Percentiles rank a stretch among this genome's conserved stretches.
Conservation (phyloP, 2,797 vertebrate species). For the Poecile montanus region DNA sequence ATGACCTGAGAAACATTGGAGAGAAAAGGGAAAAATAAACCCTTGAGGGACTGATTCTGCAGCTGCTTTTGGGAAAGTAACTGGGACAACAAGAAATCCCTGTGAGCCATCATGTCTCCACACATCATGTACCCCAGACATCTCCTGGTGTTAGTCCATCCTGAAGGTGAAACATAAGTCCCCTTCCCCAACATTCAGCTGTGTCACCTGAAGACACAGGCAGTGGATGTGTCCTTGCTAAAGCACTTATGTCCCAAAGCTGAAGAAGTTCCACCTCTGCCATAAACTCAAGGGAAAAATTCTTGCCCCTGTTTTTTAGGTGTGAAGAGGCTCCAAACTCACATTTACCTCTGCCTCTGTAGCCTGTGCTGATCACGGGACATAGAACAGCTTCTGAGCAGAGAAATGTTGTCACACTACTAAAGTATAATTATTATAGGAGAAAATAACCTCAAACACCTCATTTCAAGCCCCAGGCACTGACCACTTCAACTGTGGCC, state of each 20-base stretch:
- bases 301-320: neutral
- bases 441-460: neutral
- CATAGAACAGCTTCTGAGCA: neutral
- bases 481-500: neutral
- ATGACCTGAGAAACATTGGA: conserved; percentile 84
- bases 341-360: neutral
- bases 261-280: neutral
- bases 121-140: neutral
- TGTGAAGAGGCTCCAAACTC: neutral
- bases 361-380: neutral
- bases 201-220: neutral
- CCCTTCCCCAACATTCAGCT: neutral
- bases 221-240: neutral
- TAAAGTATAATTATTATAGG: neutral
- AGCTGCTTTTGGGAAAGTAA: neutral
- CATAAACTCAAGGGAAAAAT: neutral
- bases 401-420: neutral
- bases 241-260: neutral
- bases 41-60: neutral
- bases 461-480: neutral
- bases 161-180: neutral
- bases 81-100: neutral
- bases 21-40: conserved; percentile 15
- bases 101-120: neutral
- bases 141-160: neutral